Percentiles rank a stretch among this genome's conserved stretches.
Evolutionary conservation across 2,888 invertebrate species (phyloP).

Genomic region (Tiphia femorata): DNA sequence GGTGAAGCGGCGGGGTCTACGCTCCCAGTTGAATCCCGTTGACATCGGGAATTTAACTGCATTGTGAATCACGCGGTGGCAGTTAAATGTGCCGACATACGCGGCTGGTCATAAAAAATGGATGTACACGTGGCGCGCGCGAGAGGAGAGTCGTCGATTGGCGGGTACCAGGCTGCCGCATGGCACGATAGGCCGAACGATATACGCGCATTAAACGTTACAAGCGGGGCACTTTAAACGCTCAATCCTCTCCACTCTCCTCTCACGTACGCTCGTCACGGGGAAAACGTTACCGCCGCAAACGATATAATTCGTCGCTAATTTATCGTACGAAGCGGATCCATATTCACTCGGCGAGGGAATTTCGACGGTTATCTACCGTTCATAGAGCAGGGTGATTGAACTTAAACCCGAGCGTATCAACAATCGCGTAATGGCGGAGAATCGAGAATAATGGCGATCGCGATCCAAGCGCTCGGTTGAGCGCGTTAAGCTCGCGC

Average conservation of each 20-base stretch:
- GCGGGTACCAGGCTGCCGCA: not conserved
- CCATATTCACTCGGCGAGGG: not conserved
- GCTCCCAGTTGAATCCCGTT: not conserved
- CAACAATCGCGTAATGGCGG: too few relatives aligned
- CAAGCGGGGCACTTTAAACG: not conserved
- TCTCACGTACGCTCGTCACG: not conserved
- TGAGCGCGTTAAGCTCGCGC: too few relatives aligned
- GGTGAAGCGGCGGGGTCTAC: too few relatives aligned
- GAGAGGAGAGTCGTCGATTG: not conserved
- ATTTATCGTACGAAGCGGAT: not conserved
- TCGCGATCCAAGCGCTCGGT: too few relatives aligned
- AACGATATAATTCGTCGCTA: not conserved
- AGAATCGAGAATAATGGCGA: too few relatives aligned
- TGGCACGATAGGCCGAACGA: not conserved
- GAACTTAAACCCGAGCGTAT: too few relatives aligned
- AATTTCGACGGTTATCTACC: not conserved
- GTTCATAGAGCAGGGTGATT: too few relatives aligned
- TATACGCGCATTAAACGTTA: conserved; percentile 1
- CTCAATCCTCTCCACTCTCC: too few relatives aligned
- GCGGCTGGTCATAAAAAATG: not conserved
- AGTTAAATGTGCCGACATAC: not conserved
- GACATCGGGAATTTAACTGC: conserved; percentile 1
- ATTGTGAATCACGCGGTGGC: conserved; percentile 1
- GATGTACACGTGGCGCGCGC: not conserved
- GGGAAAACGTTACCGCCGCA: not conserved